Conservation (phyloP, 2,113 vertebrate species). For the Asarcornis scutulata region DNA sequence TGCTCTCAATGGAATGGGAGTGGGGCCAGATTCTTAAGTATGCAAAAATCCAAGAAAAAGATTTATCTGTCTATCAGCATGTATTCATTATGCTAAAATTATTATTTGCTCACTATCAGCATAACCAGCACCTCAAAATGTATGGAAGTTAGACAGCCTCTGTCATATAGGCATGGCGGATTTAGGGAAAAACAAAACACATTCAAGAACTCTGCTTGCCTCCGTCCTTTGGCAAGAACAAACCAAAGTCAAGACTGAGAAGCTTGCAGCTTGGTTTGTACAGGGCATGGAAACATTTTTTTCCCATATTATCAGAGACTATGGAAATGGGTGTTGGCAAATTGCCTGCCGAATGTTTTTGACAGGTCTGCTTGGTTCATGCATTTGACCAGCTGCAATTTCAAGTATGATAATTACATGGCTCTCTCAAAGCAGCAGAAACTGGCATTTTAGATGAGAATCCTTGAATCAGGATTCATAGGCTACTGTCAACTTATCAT, state of each 20-base stretch:
- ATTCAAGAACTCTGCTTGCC: background rate
- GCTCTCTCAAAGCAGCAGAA: background rate
- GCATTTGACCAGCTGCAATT: background rate
- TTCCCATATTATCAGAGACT: background rate
- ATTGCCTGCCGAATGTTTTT: background rate
- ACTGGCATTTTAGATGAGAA: background rate
- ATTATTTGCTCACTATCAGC: background rate
- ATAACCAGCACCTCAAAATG: background rate
- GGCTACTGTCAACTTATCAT: background rate
- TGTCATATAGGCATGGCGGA: background rate
- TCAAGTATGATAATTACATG: background rate
- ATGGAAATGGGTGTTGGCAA: background rate
- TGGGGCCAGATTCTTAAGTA: background rate
- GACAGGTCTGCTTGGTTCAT: background rate
- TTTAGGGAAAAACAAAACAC: background rate
- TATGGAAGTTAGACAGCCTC: background rate
- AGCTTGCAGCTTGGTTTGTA: background rate
- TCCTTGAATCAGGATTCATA: background rate
- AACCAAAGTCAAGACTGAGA: rapidly evolving
- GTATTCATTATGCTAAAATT: slow-evolving; percentile 54
- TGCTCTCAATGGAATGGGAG: slow-evolving; percentile 6
- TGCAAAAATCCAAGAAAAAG: slow-evolving; percentile 39
- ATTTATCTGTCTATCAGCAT: slow-evolving; percentile 54
- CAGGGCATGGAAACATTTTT: background rate
- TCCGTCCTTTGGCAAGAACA: background rate